Evolutionary conservation across 2,888 invertebrate species (phyloP).

Genomic region (Ceratothoa steindachneri): DNA sequence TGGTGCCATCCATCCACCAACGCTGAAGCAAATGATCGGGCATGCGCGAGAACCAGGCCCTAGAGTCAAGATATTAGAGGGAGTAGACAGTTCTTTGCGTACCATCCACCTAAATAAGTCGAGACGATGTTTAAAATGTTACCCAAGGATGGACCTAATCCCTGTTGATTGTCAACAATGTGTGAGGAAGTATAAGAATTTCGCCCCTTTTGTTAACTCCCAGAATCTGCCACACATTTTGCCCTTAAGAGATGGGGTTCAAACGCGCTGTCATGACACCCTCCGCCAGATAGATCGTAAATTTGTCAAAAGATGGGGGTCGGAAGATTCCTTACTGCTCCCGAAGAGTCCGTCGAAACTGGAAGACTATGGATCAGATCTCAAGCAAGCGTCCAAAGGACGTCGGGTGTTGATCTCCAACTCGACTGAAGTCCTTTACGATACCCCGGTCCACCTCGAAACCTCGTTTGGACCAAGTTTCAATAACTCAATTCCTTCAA

Average conservation of each 20-base stretch:
- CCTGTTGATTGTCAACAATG: not conserved
- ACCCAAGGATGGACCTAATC: too few relatives aligned
- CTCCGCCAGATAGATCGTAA: not conserved
- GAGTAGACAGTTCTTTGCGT: not conserved
- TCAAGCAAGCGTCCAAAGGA: not conserved
- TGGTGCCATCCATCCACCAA: too few relatives aligned
- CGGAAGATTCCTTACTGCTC: slow-evolving; percentile 18
- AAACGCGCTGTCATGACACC: not conserved
- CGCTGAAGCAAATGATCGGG: not conserved
- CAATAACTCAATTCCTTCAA: too few relatives aligned
- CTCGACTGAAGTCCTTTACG: slow-evolving; percentile 25
- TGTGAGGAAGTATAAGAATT: not conserved
- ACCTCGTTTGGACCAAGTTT: not conserved
- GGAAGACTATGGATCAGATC: not conserved
- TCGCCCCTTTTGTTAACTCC: not conserved
- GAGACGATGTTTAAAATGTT: not conserved
- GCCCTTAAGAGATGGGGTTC: not conserved
- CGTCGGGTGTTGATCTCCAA: slow-evolving; percentile 23
- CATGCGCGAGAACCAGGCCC: not conserved
- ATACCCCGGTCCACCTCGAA: not conserved
- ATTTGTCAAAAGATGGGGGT: not conserved
- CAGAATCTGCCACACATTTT: not conserved
- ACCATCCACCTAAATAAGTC: not conserved
- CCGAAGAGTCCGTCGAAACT: slow-evolving; percentile 5
- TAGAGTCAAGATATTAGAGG: not conserved